These are phyloP conservation scores for Mythimna albipuncta DNA, from an alignment of 2,888 invertebrate genomes.

Conservation along the genomic window DNA sequence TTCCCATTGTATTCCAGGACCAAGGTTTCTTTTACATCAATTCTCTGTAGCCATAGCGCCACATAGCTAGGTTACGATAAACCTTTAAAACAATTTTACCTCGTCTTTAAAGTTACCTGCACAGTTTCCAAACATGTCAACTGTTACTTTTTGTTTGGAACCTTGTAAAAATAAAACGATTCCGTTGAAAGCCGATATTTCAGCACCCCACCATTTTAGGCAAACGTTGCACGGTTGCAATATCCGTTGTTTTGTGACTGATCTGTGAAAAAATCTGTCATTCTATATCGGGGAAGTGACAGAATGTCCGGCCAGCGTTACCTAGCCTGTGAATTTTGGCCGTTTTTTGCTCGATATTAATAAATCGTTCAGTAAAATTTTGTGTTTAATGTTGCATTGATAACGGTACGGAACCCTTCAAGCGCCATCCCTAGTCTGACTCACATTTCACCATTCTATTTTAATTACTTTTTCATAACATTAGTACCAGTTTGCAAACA, in stretches of 20 bases:
- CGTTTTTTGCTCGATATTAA: no score
- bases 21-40: no score
- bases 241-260: constrained; percentile 27
- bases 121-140: neutral
- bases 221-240: constrained; percentile 16
- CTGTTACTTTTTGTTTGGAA: neutral
- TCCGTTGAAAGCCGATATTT: constrained; percentile 21
- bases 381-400: no score
- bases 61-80: neutral
- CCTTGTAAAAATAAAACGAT: neutral
- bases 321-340: neutral
- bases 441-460: no score
- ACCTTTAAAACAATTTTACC: neutral
- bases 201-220: neutral
- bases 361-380: no score
- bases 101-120: neutral
- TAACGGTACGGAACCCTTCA: no score
- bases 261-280: neutral
- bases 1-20: no score
- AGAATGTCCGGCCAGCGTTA: neutral
- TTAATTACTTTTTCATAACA: no score
- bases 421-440: no score
- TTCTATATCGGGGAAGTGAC: constrained; percentile 15
- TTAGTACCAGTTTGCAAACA: no score
- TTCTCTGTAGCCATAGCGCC: no score